Evolutionary conservation across 2,113 vertebrate species (phyloP).

Genomic region (Apodemus sylvaticus): DNA sequence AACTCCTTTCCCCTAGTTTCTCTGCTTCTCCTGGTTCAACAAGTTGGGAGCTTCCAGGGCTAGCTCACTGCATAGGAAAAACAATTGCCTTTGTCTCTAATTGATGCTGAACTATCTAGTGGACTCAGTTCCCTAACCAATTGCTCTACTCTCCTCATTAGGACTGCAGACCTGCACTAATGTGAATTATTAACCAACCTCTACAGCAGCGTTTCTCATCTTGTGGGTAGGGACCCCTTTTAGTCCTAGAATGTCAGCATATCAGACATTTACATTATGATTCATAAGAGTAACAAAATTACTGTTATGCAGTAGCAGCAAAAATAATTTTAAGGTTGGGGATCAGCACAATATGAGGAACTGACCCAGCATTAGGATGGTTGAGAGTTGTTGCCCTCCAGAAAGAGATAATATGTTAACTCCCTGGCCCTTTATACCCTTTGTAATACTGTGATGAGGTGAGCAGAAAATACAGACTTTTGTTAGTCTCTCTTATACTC

Average conservation of each 20-base stretch:
- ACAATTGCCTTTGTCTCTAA: conserved; percentile 72
- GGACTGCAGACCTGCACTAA: conserved; percentile 42
- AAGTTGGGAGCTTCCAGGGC: conserved; percentile 35
- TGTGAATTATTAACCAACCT: conserved; percentile 50
- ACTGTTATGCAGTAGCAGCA: background rate
- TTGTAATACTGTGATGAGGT: background rate
- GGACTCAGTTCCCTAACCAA: conserved; percentile 71
- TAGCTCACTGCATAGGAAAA: conserved; percentile 19
- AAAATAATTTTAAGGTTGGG: background rate
- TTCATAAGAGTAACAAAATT: background rate
- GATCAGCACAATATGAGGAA: background rate
- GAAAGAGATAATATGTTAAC: background rate
- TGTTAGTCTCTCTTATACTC: background rate
- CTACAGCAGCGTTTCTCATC: background rate
- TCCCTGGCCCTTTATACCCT: background rate
- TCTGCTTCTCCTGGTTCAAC: conserved; percentile 41
- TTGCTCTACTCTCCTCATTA: conserved; percentile 65
- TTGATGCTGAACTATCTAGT: conserved; percentile 39
- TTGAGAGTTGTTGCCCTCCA: background rate
- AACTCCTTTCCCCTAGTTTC: background rate
- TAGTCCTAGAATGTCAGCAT: background rate
- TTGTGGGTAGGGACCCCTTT: background rate
- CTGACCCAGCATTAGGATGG: background rate
- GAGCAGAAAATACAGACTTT: background rate
- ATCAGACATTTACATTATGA: background rate